Percentiles rank a stretch among this genome's conserved stretches.
These are phyloP conservation scores for Rissa tridactyla DNA, from an alignment of 2,113 vertebrate species.

Conservation along the genomic window DNA sequence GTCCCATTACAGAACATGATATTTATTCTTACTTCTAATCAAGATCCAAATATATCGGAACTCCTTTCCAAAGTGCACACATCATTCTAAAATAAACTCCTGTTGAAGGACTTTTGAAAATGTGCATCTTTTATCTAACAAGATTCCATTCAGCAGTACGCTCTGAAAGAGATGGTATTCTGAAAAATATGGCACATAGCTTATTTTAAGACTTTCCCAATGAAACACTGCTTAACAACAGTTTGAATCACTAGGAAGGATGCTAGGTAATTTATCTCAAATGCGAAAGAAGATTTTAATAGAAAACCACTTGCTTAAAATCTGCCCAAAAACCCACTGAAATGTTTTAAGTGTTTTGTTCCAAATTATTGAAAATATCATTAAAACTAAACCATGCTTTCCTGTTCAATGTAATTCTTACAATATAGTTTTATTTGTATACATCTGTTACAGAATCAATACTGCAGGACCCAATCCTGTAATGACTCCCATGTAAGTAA, in stretches of 20 bases:
- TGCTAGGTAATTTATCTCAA: background rate
- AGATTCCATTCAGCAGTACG: background rate
- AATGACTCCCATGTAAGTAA: background rate
- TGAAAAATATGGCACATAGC: background rate
- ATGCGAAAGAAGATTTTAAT: background rate
- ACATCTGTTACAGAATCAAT: background rate
- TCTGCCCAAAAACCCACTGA: background rate
- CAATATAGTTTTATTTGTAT: background rate
- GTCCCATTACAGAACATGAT: slow-evolving; percentile 51
- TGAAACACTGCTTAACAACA: background rate
- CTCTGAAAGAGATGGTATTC: slow-evolving; percentile 23
- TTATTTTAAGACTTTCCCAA: slow-evolving; percentile 46
- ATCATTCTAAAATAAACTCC: background rate
- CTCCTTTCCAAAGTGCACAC: slow-evolving; percentile 29
- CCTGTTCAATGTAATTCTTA: background rate
- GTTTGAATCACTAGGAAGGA: background rate
- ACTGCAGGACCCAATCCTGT: background rate
- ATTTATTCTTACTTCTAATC: slow-evolving; percentile 63
- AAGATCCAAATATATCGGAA: slow-evolving; percentile 55
- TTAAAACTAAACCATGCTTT: background rate
- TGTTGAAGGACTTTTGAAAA: slow-evolving; percentile 55
- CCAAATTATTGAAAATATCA: background rate
- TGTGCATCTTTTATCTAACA: slow-evolving; percentile 21
- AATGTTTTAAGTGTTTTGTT: background rate
- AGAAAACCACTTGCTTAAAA: background rate